These are phyloP conservation scores for Allacma fusca DNA, from an alignment of 2,888 invertebrate genomes.

Conservation along the genomic window DNA sequence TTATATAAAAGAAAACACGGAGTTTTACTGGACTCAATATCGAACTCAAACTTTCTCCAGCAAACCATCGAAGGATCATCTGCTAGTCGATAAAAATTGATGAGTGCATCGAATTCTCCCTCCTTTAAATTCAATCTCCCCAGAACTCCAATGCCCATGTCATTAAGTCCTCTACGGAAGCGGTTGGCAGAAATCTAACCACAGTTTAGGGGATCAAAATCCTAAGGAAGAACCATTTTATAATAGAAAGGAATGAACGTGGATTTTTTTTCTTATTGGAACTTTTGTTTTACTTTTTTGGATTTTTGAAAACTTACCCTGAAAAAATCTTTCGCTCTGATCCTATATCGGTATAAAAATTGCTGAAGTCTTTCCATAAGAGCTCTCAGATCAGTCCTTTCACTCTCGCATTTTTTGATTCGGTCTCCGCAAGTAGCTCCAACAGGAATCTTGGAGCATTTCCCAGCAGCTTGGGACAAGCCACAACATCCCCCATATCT, in stretches of 20 bases:
- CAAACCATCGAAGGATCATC: conserved; percentile 74
- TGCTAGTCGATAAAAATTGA: conserved; percentile 76
- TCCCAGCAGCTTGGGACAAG: conserved; percentile 54
- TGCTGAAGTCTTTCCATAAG: conserved; percentile 73
- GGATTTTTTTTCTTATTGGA: no score
- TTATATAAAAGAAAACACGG: no score
- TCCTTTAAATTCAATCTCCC: conserved; percentile 70
- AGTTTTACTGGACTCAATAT: conserved; percentile 80
- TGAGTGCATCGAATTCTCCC: conserved; percentile 72
- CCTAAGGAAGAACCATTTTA: no score
- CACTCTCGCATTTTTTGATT: conserved; percentile 67
- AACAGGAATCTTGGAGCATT: conserved; percentile 70
- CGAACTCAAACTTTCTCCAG: conserved; percentile 80
- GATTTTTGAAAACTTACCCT: no score
- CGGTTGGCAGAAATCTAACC: conserved; percentile 76
- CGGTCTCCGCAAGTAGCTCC: conserved; percentile 62
- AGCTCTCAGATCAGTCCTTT: conserved; percentile 65
- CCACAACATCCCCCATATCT: conserved; percentile 57
- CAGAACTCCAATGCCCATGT: conserved; percentile 71
- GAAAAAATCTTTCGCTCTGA: conserved; percentile 76
- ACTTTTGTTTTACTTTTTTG: no score
- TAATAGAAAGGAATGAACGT: background rate
- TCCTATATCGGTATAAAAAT: conserved; percentile 71
- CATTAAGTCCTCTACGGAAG: conserved; percentile 75
- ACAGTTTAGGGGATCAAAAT: conserved; percentile 74